phyloP scores from a whole-genome alignment of 35 echinoderm and acorn worm genomes.

The Apostichopus parvimensis region DNA sequence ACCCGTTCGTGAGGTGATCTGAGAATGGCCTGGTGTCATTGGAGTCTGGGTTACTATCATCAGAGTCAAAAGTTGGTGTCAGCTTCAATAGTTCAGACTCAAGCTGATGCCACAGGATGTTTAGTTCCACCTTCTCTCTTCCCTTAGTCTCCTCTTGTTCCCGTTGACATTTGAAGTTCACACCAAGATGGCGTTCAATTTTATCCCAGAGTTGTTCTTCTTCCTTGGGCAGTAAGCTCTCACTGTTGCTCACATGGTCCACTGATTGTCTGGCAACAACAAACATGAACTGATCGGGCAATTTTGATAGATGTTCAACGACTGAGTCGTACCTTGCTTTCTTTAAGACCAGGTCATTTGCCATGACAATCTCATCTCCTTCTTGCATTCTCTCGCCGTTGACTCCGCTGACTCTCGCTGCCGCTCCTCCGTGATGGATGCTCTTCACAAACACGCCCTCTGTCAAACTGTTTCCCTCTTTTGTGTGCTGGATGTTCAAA shows the following conservation, averaged over 20 bases:
- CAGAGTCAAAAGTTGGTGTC: not conserved
- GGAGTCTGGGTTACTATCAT: not conserved
- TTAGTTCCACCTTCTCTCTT: conserved; percentile 16
- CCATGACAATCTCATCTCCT: conserved; percentile 71
- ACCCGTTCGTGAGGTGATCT: not conserved
- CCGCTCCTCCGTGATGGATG: conserved; percentile 71
- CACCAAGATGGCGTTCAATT: conserved; percentile 22
- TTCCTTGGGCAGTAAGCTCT: conserved; percentile 6
- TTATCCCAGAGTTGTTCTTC: conserved; percentile 38
- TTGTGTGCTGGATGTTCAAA: conserved; percentile 84
- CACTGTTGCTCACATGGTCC: not conserved
- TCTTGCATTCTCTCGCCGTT: conserved; percentile 34
- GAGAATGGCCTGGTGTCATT: not conserved
- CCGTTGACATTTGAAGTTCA: not conserved
- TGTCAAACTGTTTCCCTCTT: conserved; percentile 63
- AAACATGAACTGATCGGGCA: conserved; percentile 27
- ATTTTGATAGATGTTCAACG: conserved; percentile 20
- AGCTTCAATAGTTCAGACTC: conserved; percentile 34
- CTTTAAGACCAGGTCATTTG: conserved; percentile 44
- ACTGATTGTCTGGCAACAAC: conserved; percentile 22
- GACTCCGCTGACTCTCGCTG: conserved; percentile 67
- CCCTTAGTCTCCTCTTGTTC: not conserved
- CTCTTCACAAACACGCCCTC: conserved; percentile 80
- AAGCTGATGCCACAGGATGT: conserved; percentile 3
- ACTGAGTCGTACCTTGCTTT: conserved; percentile 25